Evolutionary conservation across 2,797 vertebrate species (phyloP), one percentile per base, ranked within the genome.

Genomic region (Catamblyrhynchus diadema): DNA sequence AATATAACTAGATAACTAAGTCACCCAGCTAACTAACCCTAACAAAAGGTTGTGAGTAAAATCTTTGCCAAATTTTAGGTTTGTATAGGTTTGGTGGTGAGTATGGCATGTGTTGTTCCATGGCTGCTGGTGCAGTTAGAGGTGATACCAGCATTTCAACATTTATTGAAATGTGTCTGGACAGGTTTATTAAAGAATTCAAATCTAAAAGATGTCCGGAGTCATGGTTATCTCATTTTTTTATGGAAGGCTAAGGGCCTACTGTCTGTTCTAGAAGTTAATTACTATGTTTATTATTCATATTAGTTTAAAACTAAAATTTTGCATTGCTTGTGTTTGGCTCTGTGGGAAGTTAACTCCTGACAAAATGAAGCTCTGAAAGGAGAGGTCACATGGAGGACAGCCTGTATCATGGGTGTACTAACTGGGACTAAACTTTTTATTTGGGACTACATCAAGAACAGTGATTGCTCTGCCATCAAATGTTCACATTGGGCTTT

Each of bases 191-290:
- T 73, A 65, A 85, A 60, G 47, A 85, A 59, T 56, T 78, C 1
- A 3, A 53, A 60, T 59, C 10, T 33, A 10, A 42, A 32, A n/a
- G 14, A 66, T 24, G 20, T 33, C 9, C 32, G 2, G n/a, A 81
- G 16, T 82, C 21, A 12, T 0, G 0, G 1, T 42, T 78, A 17
- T 33, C 10, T 61, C 16, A 3, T 81, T 59, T 81, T 48, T 83
- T n/a, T n/a, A 10, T 48, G 32, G 23, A 86, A 71, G 23, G 8
- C n/a, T 85, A 42, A 21, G 7, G 35, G 13, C 9, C 56, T 74
- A 24, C 19, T 37, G 24, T 0, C 24, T 39, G 1, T 39, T 72
- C 42, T 30, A 50, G 25, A 56, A 44, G 13, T 66, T 65, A 57
- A 48, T 81, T 53, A 4, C 5, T 8, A 3, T 22, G 3, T 59